Conservation (phyloP, 2,113 vertebrate genomes). For the Anhinga rufa region DNA sequence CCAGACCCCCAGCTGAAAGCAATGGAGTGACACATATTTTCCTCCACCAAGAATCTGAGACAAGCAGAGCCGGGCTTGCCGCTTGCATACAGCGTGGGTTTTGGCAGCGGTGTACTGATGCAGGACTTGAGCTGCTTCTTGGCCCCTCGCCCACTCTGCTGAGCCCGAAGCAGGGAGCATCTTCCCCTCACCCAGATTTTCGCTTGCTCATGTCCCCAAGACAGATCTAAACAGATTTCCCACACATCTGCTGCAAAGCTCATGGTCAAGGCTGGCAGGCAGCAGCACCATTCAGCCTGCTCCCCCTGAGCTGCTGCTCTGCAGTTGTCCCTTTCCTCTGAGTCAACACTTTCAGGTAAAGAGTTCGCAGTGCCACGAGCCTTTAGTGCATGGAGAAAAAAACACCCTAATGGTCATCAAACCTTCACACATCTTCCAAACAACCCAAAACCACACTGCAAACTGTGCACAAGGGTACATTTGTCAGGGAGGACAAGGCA, state of each 20-base stretch:
- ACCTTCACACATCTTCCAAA: not conserved
- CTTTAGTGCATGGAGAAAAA: not conserved
- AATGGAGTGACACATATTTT: not conserved
- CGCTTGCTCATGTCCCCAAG: rapidly evolving
- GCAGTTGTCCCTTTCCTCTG: not conserved
- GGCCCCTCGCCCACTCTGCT: not conserved
- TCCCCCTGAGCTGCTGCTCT: not conserved
- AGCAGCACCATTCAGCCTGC: not conserved
- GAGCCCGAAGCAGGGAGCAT: not conserved
- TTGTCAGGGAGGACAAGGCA: not conserved
- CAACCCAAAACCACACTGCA: not conserved
- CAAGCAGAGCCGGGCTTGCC: rapidly evolving
- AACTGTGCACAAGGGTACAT: rapidly evolving
- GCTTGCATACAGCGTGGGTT: rapidly evolving
- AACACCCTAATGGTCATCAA: not conserved
- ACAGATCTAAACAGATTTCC: not conserved
- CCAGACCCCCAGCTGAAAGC: not conserved
- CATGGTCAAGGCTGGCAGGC: not conserved
- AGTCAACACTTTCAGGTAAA: not conserved
- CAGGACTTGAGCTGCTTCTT: not conserved
- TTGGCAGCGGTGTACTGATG: not conserved
- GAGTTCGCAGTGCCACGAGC: not conserved
- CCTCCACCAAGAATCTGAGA: rapidly evolving
- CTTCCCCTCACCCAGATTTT: not conserved
- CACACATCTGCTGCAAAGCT: not conserved